These are phyloP conservation scores for Etheostoma perlongum DNA, from an alignment of 2,797 vertebrate species.

Conservation along the genomic window DNA sequence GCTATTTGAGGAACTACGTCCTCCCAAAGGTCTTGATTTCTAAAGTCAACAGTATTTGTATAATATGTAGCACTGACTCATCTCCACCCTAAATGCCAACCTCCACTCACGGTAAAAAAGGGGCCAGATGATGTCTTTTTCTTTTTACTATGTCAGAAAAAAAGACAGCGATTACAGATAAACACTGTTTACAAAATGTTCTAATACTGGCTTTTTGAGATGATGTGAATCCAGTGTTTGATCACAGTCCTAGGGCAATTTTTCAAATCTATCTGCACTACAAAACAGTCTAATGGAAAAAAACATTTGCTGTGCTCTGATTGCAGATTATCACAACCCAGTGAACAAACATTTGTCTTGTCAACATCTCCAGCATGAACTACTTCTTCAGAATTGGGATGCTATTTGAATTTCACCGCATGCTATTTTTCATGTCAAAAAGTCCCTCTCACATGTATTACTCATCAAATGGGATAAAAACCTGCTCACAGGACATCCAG, in stretches of 20 bases:
- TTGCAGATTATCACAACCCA: constrained; percentile 84
- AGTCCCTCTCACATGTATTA: constrained; percentile 60
- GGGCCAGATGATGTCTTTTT: constrained; percentile 55
- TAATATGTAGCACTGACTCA: constrained; percentile 55
- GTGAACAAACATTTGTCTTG: constrained; percentile 84
- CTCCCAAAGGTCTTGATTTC: constrained; percentile 62
- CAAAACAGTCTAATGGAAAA: constrained; percentile 81
- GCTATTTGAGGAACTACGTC: constrained; percentile 69
- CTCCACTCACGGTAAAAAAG: constrained; percentile 40
- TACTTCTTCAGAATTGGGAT: constrained; percentile 72
- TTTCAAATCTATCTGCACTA: constrained; percentile 79
- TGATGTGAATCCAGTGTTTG: constrained; percentile 81
- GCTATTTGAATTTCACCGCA: constrained; percentile 67
- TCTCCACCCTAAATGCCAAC: constrained; percentile 64
- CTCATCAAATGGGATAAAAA: constrained; percentile 59
- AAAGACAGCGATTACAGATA: constrained; percentile 79
- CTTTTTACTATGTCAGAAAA: constrained; percentile 65
- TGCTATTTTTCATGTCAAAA: constrained; percentile 74
- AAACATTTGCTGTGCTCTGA: constrained; percentile 79
- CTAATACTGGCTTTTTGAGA: constrained; percentile 78
- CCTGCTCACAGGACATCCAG: constrained; percentile 34
- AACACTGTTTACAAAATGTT: constrained; percentile 82
- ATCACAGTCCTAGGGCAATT: constrained; percentile 79
- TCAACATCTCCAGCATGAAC: constrained; percentile 77
- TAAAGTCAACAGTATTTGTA: constrained; percentile 68